Conservation (phyloP, 2,113 vertebrate species). For the Solea solea region DNA sequence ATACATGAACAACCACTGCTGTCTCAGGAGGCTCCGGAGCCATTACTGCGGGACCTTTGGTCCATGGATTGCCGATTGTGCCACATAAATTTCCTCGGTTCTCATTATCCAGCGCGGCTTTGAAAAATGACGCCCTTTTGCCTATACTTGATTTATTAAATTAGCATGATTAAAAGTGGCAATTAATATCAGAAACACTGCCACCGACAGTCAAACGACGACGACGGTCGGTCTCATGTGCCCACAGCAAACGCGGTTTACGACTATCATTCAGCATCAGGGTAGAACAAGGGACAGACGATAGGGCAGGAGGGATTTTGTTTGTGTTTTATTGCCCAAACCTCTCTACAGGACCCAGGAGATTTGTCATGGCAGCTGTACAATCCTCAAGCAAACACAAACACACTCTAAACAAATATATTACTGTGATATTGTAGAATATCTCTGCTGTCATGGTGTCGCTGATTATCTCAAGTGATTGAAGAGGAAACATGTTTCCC, state of each 20-base stretch:
- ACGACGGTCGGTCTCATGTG: conserved; percentile 51
- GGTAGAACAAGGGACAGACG: conserved; percentile 30
- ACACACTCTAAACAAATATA: conserved; percentile 16
- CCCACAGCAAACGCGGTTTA: conserved; percentile 23
- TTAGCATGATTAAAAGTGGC: conserved; percentile 57
- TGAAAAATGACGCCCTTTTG: conserved; percentile 48
- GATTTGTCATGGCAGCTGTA: conserved; percentile 9
- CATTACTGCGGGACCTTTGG: conserved; percentile 13
- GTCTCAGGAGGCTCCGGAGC: conserved; percentile 16
- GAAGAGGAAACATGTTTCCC: not conserved
- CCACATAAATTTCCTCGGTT: conserved; percentile 44
- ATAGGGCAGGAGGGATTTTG: conserved; percentile 13
- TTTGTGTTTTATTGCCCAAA: conserved; percentile 33
- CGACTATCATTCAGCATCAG: conserved; percentile 43
- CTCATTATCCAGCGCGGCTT: conserved; percentile 32
- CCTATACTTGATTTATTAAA: conserved; percentile 38
- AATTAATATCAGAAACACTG: conserved; percentile 43
- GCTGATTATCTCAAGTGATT: not conserved
- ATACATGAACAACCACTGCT: conserved; percentile 9
- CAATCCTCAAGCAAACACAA: not conserved
- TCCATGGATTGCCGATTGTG: conserved; percentile 22
- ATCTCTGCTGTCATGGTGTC: not conserved
- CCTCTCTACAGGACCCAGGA: conserved; percentile 4
- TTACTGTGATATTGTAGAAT: not conserved
- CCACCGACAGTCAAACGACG: conserved; percentile 26